phyloP scores from a whole-genome alignment of 2,888 invertebrate species.

The Onthophagus sagittarius region DNA sequence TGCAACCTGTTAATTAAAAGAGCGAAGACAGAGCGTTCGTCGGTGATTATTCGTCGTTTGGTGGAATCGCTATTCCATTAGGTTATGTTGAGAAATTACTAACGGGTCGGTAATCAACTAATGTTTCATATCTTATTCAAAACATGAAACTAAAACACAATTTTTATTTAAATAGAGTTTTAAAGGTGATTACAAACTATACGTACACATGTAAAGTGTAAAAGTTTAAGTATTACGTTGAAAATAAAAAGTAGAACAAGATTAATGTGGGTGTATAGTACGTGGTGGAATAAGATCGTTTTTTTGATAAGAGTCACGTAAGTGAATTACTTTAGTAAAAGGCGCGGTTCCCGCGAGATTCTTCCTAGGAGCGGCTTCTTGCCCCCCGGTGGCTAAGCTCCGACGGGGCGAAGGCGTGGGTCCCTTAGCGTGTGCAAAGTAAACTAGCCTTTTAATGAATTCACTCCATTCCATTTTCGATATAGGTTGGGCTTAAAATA shows the following conservation, averaged over 20 bases:
- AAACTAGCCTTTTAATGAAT: conserved; percentile 46
- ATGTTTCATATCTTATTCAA: neutral
- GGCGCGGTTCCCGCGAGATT: conserved; percentile 49
- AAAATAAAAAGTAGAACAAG: conserved; percentile 11
- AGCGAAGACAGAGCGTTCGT: conserved; percentile 26
- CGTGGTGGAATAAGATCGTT: conserved; percentile 21
- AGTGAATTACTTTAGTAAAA: conserved; percentile 42
- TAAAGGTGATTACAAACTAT: neutral
- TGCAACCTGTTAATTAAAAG: conserved; percentile 31
- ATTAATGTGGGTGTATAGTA: conserved; percentile 19
- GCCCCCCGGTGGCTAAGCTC: conserved; percentile 32
- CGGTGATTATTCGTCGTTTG: neutral
- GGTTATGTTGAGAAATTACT: neutral
- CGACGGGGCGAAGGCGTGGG: conserved; percentile 39
- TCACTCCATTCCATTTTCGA: conserved; percentile 40
- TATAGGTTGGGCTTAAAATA: conserved; percentile 39
- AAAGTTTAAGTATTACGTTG: neutral
- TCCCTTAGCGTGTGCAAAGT: conserved; percentile 47
- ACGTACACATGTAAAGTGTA: neutral
- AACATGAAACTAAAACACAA: neutral
- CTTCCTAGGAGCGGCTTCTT: conserved; percentile 45
- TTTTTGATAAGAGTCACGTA: conserved; percentile 28
- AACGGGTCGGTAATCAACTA: neutral
- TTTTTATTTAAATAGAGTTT: neutral
- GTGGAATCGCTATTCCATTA: neutral